These are phyloP conservation scores for Corythornis leucogaster DNA, from an alignment of 2,797 vertebrate genomes.

Conservation along the genomic window DNA sequence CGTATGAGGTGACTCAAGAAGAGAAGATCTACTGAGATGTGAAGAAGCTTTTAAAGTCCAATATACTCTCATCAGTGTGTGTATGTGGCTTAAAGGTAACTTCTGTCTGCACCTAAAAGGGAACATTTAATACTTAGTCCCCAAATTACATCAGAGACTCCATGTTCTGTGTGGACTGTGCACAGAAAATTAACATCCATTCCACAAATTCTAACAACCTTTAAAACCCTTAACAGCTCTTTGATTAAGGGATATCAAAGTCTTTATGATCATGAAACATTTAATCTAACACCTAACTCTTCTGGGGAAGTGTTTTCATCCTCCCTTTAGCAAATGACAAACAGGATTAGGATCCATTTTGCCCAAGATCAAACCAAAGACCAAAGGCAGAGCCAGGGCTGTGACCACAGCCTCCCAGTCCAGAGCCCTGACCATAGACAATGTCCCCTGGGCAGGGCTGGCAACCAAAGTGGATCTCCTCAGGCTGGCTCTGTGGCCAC, in stretches of 20 bases:
- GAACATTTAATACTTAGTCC: constrained; percentile 2
- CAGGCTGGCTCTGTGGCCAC: not conserved
- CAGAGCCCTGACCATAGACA: not conserved
- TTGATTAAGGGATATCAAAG: constrained; percentile 60
- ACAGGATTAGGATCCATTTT: not conserved
- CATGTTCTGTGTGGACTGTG: not conserved
- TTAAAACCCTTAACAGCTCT: constrained; percentile 35
- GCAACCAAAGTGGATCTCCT: not conserved
- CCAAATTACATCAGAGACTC: constrained; percentile 1
- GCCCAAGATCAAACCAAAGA: not conserved
- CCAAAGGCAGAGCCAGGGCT: not conserved
- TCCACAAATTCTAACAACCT: constrained; percentile 8
- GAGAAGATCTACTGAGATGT: constrained; percentile 39
- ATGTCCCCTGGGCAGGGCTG: not conserved
- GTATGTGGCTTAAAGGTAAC: constrained; percentile 32
- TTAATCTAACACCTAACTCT: constrained; percentile 35
- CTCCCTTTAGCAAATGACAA: not conserved
- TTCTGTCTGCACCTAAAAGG: constrained; percentile 27
- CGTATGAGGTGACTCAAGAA: not conserved
- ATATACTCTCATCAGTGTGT: not conserved
- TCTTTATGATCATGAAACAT: constrained; percentile 60
- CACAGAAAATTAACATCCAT: constrained; percentile 15
- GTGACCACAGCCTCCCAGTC: not conserved
- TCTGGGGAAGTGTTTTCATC: not conserved
- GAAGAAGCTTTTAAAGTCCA: constrained; percentile 52